phyloP scores from a whole-genome alignment of 2,888 invertebrate genomes.

The Bembecia ichneumoniformis region DNA sequence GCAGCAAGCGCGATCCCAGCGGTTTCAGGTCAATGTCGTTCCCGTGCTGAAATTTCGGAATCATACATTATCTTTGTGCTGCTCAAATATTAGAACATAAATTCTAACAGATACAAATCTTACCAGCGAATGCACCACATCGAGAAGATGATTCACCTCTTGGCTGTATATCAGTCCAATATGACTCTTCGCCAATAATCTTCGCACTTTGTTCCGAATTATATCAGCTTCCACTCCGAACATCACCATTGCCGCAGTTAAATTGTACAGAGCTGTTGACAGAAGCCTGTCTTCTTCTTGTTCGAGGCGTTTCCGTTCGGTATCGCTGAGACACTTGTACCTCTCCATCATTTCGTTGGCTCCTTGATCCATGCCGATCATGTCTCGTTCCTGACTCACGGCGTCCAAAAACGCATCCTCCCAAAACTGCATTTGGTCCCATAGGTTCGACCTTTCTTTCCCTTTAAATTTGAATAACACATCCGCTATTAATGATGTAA shows the following conservation, averaged over 20 bases:
- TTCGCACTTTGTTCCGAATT: slow-evolving; percentile 87
- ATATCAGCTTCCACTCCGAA: slow-evolving; percentile 88
- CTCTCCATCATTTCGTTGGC: slow-evolving; percentile 99
- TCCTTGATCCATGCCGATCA: slow-evolving; percentile 99
- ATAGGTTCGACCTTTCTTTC: slow-evolving; percentile 88
- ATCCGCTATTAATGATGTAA: too few relatives aligned
- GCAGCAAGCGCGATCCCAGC: slow-evolving; percentile 92
- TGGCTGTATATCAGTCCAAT: slow-evolving; percentile 98
- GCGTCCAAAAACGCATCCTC: slow-evolving; percentile 99
- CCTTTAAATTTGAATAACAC: slow-evolving; percentile 30
- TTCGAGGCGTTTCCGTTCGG: slow-evolving; percentile 93
- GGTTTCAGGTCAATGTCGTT: slow-evolving; percentile 98
- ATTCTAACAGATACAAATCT: slow-evolving; percentile 14
- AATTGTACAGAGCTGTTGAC: slow-evolving; percentile 95
- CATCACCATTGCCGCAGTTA: slow-evolving; percentile 96
- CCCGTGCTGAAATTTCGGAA: slow-evolving; percentile 79
- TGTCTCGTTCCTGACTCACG: slow-evolving; percentile 96
- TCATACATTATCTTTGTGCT: too few relatives aligned
- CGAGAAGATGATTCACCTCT: slow-evolving; percentile 96
- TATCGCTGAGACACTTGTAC: slow-evolving; percentile 93
- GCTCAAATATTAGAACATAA: too few relatives aligned
- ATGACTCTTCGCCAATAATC: slow-evolving; percentile 97
- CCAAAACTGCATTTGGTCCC: slow-evolving; percentile 99
- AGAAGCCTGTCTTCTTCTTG: slow-evolving; percentile 97
- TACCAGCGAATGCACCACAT: slow-evolving; percentile 94